Percentiles rank a stretch among this genome's conserved stretches.
Evolutionary conservation across 1,140 invertebrate species (phyloP).

Genomic region (Helicoverpa armigera): DNA sequence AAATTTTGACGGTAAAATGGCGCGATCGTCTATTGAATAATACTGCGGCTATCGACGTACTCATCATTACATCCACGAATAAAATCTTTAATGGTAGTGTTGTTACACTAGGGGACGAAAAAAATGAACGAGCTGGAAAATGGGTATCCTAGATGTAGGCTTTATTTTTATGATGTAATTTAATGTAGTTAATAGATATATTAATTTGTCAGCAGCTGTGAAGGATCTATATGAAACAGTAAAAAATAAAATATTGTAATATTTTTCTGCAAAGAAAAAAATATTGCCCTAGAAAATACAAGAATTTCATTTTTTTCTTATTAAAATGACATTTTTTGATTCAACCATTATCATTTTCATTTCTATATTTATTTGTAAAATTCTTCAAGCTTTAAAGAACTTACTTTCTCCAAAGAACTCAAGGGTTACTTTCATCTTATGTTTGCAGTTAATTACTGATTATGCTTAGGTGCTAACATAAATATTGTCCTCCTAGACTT

Average conservation of each 20-base stretch:
- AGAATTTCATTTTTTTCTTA: too few relatives aligned
- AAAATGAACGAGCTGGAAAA: background rate
- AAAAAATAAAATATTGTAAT: too few relatives aligned
- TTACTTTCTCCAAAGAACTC: background rate
- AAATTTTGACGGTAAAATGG: slow-evolving; percentile 19
- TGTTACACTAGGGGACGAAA: slow-evolving; percentile 1
- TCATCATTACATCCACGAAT: slow-evolving; percentile 41
- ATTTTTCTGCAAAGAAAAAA: too few relatives aligned
- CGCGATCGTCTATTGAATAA: slow-evolving; percentile 8
- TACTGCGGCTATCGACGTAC: slow-evolving; percentile 7
- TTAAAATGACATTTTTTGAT: too few relatives aligned
- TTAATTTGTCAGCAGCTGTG: too few relatives aligned
- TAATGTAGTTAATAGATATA: too few relatives aligned
- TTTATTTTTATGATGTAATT: too few relatives aligned
- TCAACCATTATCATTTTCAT: background rate
- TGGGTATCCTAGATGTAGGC: background rate
- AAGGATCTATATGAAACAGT: too few relatives aligned
- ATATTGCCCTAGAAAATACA: too few relatives aligned
- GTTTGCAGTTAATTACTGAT: slow-evolving; percentile 27
- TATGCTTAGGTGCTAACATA: background rate
- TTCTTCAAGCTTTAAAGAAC: background rate
- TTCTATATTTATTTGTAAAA: background rate
- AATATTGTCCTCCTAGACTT: slow-evolving; percentile 29
- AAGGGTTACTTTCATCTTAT: background rate
- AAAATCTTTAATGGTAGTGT: slow-evolving; percentile 29